Evolutionary conservation across 2,113 vertebrate species (phyloP).

Genomic region (Ceyx cyanopectus): DNA sequence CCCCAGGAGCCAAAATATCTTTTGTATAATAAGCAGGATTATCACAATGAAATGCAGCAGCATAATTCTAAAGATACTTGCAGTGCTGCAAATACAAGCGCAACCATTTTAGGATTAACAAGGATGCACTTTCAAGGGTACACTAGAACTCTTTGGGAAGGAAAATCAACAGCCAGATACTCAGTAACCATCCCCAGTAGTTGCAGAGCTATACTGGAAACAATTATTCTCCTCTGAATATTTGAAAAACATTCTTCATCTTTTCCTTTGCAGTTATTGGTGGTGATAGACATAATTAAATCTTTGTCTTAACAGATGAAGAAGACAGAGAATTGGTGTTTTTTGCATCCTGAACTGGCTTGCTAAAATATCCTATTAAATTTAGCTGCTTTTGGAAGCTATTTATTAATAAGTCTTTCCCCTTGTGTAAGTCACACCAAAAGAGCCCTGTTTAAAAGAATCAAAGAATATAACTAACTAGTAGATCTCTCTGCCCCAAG

Average conservation of each 20-base stretch:
- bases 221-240: background rate
- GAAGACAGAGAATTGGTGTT: background rate
- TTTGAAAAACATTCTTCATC: background rate
- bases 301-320: background rate
- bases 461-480: background rate
- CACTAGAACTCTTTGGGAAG: background rate
- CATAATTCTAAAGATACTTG: background rate
- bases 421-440: background rate
- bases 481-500: background rate
- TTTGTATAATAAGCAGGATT: background rate
- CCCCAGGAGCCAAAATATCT: background rate
- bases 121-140: background rate
- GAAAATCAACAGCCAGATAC: background rate
- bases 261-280: background rate
- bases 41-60: background rate
- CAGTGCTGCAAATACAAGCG: background rate
- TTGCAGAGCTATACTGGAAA: background rate
- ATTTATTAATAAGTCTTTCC: background rate
- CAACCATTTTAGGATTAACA: background rate
- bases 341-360: background rate
- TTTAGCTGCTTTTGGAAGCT: background rate
- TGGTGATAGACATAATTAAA: background rate
- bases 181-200: background rate
- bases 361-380: background rate
- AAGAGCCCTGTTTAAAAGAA: background rate